phyloP scores from a whole-genome alignment of 1,140 invertebrate species.

The Zaprionus kolodkinae region DNA sequence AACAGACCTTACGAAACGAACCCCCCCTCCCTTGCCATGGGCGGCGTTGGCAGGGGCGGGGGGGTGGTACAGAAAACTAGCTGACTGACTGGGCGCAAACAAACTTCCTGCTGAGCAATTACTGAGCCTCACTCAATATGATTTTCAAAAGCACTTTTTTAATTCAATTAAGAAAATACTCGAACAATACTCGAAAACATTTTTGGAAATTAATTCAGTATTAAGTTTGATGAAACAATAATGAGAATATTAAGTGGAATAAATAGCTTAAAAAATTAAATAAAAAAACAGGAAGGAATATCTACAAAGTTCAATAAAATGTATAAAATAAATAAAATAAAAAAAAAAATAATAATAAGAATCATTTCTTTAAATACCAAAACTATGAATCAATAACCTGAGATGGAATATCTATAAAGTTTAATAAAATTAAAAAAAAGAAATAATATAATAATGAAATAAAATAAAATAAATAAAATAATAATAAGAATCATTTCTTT shows the following conservation, averaged over 20 bases:
- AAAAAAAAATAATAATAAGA: background rate
- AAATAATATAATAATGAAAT: background rate
- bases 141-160: slow-evolving; percentile 1
- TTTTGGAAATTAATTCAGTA: background rate
- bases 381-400: background rate
- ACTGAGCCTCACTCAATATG: background rate
- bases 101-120: slow-evolving; percentile 17
- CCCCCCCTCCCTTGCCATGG: background rate
- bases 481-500: too few relatives aligned
- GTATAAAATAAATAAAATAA: background rate
- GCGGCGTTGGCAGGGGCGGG: too few relatives aligned
- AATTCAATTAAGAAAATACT: slow-evolving; percentile 4
- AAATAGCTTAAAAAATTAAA: background rate
- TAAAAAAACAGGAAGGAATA: too few relatives aligned
- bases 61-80: background rate
- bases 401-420: too few relatives aligned
- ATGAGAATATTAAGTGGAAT: slow-evolving; percentile 1
- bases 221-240: background rate
- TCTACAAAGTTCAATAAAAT: background rate
- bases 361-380: background rate
- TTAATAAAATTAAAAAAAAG: background rate
- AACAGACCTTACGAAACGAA: background rate
- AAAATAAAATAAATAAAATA: background rate
- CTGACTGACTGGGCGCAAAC: background rate
- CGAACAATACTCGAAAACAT: background rate